Evolutionary conservation across 2,888 invertebrate genomes (phyloP), one percentile per base, ranked within the genome.

Genomic region (Spodoptera exigua): DNA sequence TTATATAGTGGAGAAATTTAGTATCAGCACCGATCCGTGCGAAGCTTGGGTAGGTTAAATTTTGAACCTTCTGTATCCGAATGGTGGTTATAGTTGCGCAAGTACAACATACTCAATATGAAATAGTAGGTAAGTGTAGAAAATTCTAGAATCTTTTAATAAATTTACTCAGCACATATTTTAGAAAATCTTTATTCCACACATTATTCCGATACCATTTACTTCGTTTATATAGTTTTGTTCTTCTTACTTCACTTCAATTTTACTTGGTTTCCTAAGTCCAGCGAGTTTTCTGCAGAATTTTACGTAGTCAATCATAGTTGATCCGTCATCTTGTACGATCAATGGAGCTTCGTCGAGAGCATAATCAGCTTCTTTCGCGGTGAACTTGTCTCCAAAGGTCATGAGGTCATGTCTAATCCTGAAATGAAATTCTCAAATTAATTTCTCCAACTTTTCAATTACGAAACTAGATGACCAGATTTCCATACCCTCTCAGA

Each of bases 381-480:
- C 91, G 0, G 95, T 95, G 81, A 96, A 95, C 80, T 95, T 95
- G 77, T 96, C 96, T 3, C 96, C 96, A 85, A 95, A 95, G 7
- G 95, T 95, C 92, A 95, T 95, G 41, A 96, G 88, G 78, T 96
- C 96, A 70, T 95, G 95, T 64, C 95, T 95, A 72, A 96, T 95
- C 79, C 96, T 96, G 88, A 2, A 83, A 86, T 59, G 32, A 17
- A 61, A 60, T 10, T 17, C 13, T 21, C 43, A 5, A 13, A 12
- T 12, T 21, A 10, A 12, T 17, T 17, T 40, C 14, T 10, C 10
- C 3, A 27, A 27, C 27, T 27, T 27, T 27, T 27, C 9, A n/a
- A 5, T 27, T 27, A 27, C 1, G 27, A 27, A 27, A 9, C 7
- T 27, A 27, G 27, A 27, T 27, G 7, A 9, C 7, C 27, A 27